Conservation (phyloP, 2,888 invertebrate species). For the Oligia fasciuncula region DNA sequence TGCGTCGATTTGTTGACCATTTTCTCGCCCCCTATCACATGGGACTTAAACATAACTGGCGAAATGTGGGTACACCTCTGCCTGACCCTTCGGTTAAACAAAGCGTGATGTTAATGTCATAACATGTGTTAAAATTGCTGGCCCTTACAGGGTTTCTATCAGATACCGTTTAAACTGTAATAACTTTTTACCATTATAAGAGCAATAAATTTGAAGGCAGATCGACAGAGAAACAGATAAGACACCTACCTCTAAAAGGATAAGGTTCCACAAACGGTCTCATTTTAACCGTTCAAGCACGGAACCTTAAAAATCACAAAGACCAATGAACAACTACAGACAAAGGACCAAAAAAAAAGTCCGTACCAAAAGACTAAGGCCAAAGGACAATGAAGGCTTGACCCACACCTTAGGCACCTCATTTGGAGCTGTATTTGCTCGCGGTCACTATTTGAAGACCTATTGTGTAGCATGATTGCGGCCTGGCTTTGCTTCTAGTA, state of each 20-base stretch:
- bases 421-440: conserved; percentile 49
- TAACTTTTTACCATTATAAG: neutral
- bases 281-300: neutral
- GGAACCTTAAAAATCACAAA: conserved; percentile 9
- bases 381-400: conserved; percentile 44
- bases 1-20: neutral
- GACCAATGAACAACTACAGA: neutral
- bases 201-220: neutral
- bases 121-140: neutral
- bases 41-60: too few species aligned
- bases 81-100: neutral
- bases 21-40: neutral
- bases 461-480: conserved; percentile 53
- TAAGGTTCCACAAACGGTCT: neutral
- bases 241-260: neutral
- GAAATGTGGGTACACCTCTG: neutral
- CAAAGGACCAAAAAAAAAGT: conserved; percentile 7
- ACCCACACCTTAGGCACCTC: conserved; percentile 53
- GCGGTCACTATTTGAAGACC: conserved; percentile 42
- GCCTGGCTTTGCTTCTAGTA: conserved; percentile 27
- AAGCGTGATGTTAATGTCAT: neutral
- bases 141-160: neutral
- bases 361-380: conserved; percentile 26
- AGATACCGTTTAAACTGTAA: neutral
- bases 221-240: neutral